Evolutionary conservation across 2,797 vertebrate genomes (phyloP).

Genomic region (Helicolenus hilgendorfi): DNA sequence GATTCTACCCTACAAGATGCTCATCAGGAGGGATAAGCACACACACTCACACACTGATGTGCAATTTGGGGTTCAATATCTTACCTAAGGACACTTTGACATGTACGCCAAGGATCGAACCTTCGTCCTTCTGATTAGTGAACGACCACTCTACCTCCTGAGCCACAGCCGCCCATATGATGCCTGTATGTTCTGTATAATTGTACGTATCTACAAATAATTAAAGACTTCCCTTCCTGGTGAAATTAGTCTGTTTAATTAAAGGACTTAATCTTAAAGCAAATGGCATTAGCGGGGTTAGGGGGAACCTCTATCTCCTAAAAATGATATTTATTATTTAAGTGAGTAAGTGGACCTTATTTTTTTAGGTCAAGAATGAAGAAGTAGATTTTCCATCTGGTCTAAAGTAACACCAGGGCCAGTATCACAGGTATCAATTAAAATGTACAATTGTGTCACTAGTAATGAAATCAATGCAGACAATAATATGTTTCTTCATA

Average conservation of each 20-base stretch:
- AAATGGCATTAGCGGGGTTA: too few species aligned
- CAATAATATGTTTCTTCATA: not conserved
- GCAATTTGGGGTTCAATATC: too few species aligned
- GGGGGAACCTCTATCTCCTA: not conserved
- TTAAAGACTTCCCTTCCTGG: not conserved
- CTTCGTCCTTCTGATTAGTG: too few species aligned
- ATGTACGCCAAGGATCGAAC: too few species aligned
- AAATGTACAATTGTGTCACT: fast-evolving
- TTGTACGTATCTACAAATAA: too few species aligned
- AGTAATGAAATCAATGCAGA: not conserved
- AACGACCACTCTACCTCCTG: too few species aligned
- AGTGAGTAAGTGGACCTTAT: not conserved
- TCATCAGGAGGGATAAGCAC: too few species aligned
- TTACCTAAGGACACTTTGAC: too few species aligned
- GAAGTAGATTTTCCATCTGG: not conserved
- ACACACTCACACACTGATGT: too few species aligned
- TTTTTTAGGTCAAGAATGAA: not conserved
- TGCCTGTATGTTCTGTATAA: not conserved
- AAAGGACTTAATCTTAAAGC: not conserved
- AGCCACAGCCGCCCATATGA: too few species aligned
- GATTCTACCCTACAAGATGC: too few species aligned
- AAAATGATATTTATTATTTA: not conserved
- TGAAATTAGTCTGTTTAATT: not conserved
- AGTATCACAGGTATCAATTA: not conserved
- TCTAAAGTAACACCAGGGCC: fast-evolving